A percentile compares a stretch with the other conserved stretches of the same genome.
Conservation (phyloP, 2,797 vertebrate genomes). For the Helostoma temminkii region DNA sequence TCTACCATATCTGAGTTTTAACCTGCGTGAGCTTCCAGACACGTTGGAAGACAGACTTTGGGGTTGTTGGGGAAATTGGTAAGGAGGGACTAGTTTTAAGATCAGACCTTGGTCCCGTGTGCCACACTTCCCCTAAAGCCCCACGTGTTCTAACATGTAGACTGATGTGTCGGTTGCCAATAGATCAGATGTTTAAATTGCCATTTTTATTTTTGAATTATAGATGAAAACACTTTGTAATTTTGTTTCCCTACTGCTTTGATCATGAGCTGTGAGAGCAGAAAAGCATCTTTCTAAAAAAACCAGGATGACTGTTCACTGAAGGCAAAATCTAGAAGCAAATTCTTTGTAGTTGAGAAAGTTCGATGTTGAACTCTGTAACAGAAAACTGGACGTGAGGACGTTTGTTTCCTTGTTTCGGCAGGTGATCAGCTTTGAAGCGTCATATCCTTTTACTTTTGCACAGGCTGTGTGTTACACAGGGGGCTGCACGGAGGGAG, state of each 20-base stretch:
- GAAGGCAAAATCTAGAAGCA: conserved; percentile 14
- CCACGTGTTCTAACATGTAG: conserved; percentile 57
- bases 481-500: conserved; percentile 24
- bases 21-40: conserved; percentile 76
- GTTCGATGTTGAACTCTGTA: not conserved
- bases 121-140: conserved; percentile 49
- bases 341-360: conserved; percentile 17
- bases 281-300: conserved; percentile 31
- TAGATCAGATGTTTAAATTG: conserved; percentile 80
- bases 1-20: conserved; percentile 88
- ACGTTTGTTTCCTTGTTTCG: conserved; percentile 53
- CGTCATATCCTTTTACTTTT: conserved; percentile 55
- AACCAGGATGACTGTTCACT: conserved; percentile 33
- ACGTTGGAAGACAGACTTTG: conserved; percentile 46
- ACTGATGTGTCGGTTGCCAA: conserved; percentile 72
- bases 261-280: conserved; percentile 64
- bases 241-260: conserved; percentile 85
- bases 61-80: conserved; percentile 19
- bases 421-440: conserved; percentile 56
- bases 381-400: conserved; percentile 45
- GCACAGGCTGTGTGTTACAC: conserved; percentile 36
- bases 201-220: conserved; percentile 81
- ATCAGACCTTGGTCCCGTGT: conserved; percentile 32
- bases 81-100: conserved; percentile 13
- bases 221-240: conserved; percentile 86